These are phyloP conservation scores for Hydrolagus affinis DNA, from an alignment of 2,113 vertebrate genomes.

Conservation along the genomic window DNA sequence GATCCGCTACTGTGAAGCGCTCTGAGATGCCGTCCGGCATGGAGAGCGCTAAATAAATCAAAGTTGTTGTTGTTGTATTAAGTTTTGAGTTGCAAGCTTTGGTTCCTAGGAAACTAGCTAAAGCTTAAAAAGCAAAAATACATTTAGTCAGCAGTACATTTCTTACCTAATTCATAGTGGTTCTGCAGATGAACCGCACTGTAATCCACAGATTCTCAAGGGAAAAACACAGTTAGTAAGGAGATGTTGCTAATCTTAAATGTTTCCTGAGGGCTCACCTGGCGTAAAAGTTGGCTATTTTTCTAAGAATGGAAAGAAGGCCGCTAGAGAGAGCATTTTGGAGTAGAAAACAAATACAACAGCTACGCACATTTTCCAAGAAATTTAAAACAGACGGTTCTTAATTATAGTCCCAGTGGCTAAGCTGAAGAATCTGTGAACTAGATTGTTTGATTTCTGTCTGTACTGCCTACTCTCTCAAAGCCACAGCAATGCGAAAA, in stretches of 20 bases:
- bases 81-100: too few relatives aligned
- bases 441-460: not conserved
- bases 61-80: too few relatives aligned
- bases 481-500: not conserved
- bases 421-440: not conserved
- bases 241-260: conserved; percentile 4
- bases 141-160: not conserved
- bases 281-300: not conserved
- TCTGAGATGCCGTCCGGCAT: too few relatives aligned
- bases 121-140: not conserved
- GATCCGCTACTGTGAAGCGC: too few relatives aligned
- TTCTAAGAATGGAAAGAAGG: not conserved
- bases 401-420: not conserved
- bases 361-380: not conserved
- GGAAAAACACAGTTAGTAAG: not conserved
- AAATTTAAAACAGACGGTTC: not conserved
- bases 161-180: not conserved
- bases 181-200: not conserved
- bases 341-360: not conserved
- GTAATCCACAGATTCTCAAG: not conserved
- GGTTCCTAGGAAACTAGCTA: too few relatives aligned
- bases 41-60: too few relatives aligned
- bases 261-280: not conserved
- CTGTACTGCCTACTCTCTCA: not conserved
- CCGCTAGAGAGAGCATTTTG: not conserved